A percentile compares a stretch with the other conserved stretches of the same genome.
These are phyloP conservation scores for Coilia nasus DNA, from an alignment of 2,797 vertebrate genomes.

Conservation along the genomic window DNA sequence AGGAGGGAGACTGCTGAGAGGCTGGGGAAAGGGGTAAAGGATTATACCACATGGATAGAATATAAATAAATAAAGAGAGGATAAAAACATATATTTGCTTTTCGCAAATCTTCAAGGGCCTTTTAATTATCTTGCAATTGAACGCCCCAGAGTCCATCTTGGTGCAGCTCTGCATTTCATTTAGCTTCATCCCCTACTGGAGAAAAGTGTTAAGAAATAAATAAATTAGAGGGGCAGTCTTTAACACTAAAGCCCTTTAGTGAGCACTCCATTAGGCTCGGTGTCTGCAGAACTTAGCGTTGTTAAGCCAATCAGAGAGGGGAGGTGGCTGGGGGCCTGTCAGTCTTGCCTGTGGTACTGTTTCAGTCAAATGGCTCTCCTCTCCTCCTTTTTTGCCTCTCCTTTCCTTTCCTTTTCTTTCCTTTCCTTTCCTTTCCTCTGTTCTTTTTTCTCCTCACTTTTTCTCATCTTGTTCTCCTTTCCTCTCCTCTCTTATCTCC, in stretches of 20 bases:
- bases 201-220: slow-evolving; percentile 53
- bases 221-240: slow-evolving; percentile 38
- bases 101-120: slow-evolving; percentile 63
- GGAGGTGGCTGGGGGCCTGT: slow-evolving; percentile 57
- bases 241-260: slow-evolving; percentile 58
- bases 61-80: not conserved
- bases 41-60: slow-evolving; percentile 50
- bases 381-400: not conserved
- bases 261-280: slow-evolving; percentile 58
- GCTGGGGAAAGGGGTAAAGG: slow-evolving; percentile 55
- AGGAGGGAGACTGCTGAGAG: slow-evolving; percentile 40
- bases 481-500: slow-evolving; percentile 38
- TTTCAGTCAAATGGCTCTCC: not conserved
- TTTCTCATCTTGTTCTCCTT: not conserved
- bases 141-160: slow-evolving; percentile 68
- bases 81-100: slow-evolving; percentile 31
- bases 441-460: not conserved
- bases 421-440: slow-evolving; percentile 40
- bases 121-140: slow-evolving; percentile 73
- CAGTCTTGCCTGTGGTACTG: slow-evolving; percentile 58
- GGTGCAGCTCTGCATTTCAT: slow-evolving; percentile 55
- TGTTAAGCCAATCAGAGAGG: slow-evolving; percentile 49
- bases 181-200: slow-evolving; percentile 61
- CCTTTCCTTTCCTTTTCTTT: not conserved
- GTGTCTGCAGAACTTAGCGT: slow-evolving; percentile 38